Base-by-base conservation (phyloP, 2,797 vertebrate species). In the Anniella stebbinsi region DNA sequence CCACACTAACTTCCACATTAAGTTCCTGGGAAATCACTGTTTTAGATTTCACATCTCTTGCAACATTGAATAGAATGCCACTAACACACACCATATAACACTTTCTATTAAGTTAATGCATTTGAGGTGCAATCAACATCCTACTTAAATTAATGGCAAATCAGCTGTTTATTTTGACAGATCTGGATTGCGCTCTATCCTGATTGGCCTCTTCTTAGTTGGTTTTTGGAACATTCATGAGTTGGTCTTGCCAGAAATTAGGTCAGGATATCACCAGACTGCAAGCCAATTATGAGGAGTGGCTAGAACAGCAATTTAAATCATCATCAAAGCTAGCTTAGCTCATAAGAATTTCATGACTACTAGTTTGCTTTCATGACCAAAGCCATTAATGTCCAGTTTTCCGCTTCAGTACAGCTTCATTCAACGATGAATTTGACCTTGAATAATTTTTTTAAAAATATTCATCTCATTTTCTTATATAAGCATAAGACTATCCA, bases 271-370 rank as follows among this genome's bases (percentile, higher is more conserved):
- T 87, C 36, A 60, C 33, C 48, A 78, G 4, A 87, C 23, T 30
- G 10, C 41, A 89, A 60, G 4, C n/a, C 82, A 84, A 88, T 78
- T 69, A 69, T 57, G 8, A 67, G 76, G 60, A 77, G 10, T 23
- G 33, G 30, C 48, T 57, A 70, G 57, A 82, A 70, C 63, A 78
- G 28, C 36, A 60, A 76, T 84, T 78, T 87, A 91, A 87, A 87
- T 45, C 66, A 87, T 69, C 60, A 84, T 48, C 75, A 72, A 87
- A 83, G 66, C 63, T n/a, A 36, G 51, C 11, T 89, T 60, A 70
- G 1, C 36, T 83, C 63, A 87, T 36, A 77, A 90, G 17, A 87
- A 87, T n/a, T 18, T 76, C 21, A n/a, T 87, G 28, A 90, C 63
- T 38, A 33, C 33, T 45, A 57, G 28, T 38, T 36, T 70, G 15